Evolutionary conservation across 2,888 invertebrate genomes (phyloP).

Genomic region (Ypsolopha scabrella): DNA sequence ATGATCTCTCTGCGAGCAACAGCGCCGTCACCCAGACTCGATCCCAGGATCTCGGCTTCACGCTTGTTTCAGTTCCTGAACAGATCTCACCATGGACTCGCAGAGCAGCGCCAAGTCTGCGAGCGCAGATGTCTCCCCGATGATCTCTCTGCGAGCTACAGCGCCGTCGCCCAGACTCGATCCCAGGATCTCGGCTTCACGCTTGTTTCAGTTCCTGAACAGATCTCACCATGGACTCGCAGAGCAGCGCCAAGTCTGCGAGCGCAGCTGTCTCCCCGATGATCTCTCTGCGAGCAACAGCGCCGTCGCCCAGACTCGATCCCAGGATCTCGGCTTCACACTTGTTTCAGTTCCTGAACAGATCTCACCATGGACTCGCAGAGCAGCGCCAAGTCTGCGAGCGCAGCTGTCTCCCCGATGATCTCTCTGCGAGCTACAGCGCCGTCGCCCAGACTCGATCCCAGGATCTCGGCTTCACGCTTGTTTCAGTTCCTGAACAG

Average conservation of each 20-base stretch:
- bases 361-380: constrained; percentile 84
- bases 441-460: constrained; percentile 91
- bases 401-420: constrained; percentile 83
- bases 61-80: constrained; percentile 48
- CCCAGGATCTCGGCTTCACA: constrained; percentile 93
- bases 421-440: constrained; percentile 88
- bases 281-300: constrained; percentile 87
- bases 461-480: constrained; percentile 91
- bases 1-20: constrained; percentile 88
- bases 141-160: constrained; percentile 85
- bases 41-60: constrained; percentile 94
- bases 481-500: constrained; percentile 46
- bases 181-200: constrained; percentile 93
- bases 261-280: constrained; percentile 86
- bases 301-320: constrained; percentile 90
- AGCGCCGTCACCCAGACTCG: constrained; percentile 90
- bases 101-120: constrained; percentile 90
- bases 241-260: constrained; percentile 87
- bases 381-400: constrained; percentile 88
- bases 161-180: constrained; percentile 92
- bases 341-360: constrained; percentile 47
- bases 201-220: constrained; percentile 49
- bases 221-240: constrained; percentile 82
- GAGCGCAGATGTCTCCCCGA: constrained; percentile 85
- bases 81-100: constrained; percentile 79